Conservation (phyloP, 2,888 invertebrate genomes). For the Cyaniris semiargus region DNA sequence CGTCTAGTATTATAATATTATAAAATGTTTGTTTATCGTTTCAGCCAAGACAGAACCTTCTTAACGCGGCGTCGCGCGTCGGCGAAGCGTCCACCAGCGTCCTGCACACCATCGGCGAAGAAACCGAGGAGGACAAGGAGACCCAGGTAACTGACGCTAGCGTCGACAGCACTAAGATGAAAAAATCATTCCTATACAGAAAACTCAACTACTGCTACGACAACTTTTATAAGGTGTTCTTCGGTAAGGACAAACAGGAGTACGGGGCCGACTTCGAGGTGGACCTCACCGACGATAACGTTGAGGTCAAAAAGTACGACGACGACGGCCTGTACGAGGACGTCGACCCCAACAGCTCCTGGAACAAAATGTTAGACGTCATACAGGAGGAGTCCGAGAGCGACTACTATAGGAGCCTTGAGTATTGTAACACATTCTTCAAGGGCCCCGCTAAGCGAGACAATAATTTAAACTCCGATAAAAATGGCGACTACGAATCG, state of each 20-base stretch:
- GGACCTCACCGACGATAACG: conserved; percentile 39
- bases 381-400: conserved; percentile 76
- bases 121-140: conserved; percentile 91
- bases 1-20: too few species aligned
- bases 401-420: conserved; percentile 72
- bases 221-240: conserved; percentile 74
- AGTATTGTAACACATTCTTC: conserved; percentile 63
- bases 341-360: conserved; percentile 58
- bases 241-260: conserved; percentile 56
- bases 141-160: conserved; percentile 78
- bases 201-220: conserved; percentile 76
- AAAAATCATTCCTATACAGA: conserved; percentile 68
- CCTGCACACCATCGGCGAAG: conserved; percentile 94
- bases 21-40: not conserved
- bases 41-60: conserved; percentile 93
- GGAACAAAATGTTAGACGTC: conserved; percentile 60
- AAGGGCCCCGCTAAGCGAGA: conserved; percentile 42
- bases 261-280: conserved; percentile 57
- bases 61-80: conserved; percentile 97
- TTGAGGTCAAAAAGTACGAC: conserved; percentile 47
- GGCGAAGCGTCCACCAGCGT: conserved; percentile 98
- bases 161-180: conserved; percentile 42
- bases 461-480: conserved; percentile 33
- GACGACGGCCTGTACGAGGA: conserved; percentile 71
- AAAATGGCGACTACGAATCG: conserved; percentile 49